A percentile compares a stretch with the other conserved stretches of the same genome.
Conservation (phyloP, 2,888 invertebrate species). For the Cerastoderma edule region DNA sequence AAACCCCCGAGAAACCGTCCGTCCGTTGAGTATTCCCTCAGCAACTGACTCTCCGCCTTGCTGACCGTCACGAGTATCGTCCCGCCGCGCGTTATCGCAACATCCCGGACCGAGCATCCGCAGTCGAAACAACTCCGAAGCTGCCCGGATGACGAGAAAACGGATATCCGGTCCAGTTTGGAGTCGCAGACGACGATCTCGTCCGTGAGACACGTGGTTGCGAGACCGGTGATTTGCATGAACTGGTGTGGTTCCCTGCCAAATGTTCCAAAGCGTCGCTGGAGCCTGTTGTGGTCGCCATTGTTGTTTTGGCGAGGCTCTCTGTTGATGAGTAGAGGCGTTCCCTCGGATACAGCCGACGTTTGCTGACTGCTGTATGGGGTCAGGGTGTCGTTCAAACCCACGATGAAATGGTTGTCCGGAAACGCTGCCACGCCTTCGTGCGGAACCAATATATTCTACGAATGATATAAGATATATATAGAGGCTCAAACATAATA, state of each 20-base stretch:
- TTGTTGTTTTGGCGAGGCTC: neutral
- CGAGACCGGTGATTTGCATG: conserved; percentile 62
- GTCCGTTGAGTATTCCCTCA: conserved; percentile 65
- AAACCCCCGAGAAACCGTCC: conserved; percentile 59
- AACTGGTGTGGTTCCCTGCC: conserved; percentile 62
- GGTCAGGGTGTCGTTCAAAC: conserved; percentile 60
- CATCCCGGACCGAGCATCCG: conserved; percentile 69
- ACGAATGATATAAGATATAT: too few relatives aligned
- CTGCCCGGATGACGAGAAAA: conserved; percentile 63
- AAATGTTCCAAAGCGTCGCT: conserved; percentile 60
- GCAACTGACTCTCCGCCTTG: conserved; percentile 60
- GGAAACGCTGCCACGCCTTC: conserved; percentile 69
- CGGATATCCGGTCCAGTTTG: conserved; percentile 62
- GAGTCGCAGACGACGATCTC: conserved; percentile 66
- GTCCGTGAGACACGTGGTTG: conserved; percentile 59
- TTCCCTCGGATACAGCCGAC: conserved; percentile 27
- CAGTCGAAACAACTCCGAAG: conserved; percentile 64
- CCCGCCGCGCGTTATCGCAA: conserved; percentile 62
- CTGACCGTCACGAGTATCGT: conserved; percentile 66
- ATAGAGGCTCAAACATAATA: too few relatives aligned
- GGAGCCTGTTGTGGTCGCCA: conserved; percentile 34
- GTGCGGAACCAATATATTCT: conserved; percentile 64
- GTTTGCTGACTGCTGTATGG: conserved; percentile 24
- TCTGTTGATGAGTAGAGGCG: conserved; percentile 37
- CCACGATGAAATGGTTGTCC: conserved; percentile 68